Conservation (phyloP, 2,113 vertebrate genomes). For the Apteryx mantelli region DNA sequence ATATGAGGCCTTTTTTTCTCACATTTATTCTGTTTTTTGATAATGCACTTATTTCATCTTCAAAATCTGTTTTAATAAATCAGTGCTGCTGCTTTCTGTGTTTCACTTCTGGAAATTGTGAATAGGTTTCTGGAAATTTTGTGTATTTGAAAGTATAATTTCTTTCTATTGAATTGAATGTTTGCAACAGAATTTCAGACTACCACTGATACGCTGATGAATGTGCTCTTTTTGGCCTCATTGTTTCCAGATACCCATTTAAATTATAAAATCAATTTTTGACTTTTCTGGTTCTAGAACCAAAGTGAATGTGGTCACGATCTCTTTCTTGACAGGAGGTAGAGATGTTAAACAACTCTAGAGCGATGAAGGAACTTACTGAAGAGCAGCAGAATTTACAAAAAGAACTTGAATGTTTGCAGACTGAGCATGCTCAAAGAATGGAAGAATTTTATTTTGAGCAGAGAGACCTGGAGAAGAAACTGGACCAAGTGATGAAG, state of each 20-base stretch:
- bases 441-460: conserved; percentile 94
- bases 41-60: neutral
- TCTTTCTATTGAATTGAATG: neutral
- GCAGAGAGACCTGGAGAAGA: conserved; percentile 93
- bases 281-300: neutral
- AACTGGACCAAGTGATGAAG: conserved; percentile 93
- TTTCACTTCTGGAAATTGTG: neutral
- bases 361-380: conserved; percentile 90
- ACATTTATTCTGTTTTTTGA: neutral
- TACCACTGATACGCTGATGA: neutral
- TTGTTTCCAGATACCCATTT: neutral
- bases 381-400: conserved; percentile 92
- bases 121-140: neutral
- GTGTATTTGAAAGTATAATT: neutral
- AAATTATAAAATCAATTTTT: neutral
- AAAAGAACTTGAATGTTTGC: conserved; percentile 91
- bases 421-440: conserved; percentile 91
- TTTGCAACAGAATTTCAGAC: neutral
- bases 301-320: neutral
- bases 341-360: conserved; percentile 85
- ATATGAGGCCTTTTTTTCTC: neutral
- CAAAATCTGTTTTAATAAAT: neutral
- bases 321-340: conserved; percentile 82
- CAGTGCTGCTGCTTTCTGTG: neutral
- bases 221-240: neutral